A percentile compares a stretch with the other conserved stretches of the same genome.
These are phyloP conservation scores for Aurelia sp. DNA, from an alignment of 30 jellyfish, hydroid and myxozoan species.

Conservation along the genomic window DNA sequence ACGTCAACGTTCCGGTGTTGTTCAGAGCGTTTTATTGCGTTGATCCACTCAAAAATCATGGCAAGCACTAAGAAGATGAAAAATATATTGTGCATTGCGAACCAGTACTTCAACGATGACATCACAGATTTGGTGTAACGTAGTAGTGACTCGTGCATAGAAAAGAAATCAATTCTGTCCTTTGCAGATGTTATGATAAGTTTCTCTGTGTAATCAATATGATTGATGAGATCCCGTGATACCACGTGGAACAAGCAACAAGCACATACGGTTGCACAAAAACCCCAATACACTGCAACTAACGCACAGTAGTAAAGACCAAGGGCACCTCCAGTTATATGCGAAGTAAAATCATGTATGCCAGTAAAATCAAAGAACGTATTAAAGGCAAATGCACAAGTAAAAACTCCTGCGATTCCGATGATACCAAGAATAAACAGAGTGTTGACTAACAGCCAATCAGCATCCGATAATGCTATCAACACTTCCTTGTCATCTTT, in stretches of 20 bases:
- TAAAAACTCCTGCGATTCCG: constrained; percentile 18
- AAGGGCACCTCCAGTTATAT: constrained; percentile 18
- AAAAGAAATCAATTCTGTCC: constrained; percentile 35
- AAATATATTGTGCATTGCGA: constrained; percentile 43
- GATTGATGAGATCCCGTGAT: constrained; percentile 29
- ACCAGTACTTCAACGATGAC: constrained; percentile 31
- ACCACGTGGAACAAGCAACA: constrained; percentile 51
- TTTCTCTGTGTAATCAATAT: constrained; percentile 24
- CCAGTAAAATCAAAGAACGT: constrained; percentile 39
- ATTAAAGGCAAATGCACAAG: constrained; percentile 22
- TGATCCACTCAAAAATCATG: constrained; percentile 51
- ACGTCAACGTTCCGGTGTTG: background rate
- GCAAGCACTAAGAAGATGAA: constrained; percentile 36
- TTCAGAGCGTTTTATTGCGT: constrained; percentile 47
- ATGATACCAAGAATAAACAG: constrained; percentile 25
- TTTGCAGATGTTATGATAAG: constrained; percentile 16
- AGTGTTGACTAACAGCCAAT: constrained; percentile 31
- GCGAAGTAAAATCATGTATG: constrained; percentile 30
- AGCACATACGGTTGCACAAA: constrained; percentile 45
- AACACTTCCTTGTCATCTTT: background rate
- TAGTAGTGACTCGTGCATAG: constrained; percentile 18
- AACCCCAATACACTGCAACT: constrained; percentile 25
- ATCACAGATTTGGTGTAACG: constrained; percentile 20
- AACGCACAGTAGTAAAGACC: constrained; percentile 13
- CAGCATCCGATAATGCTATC: constrained; percentile 1